Evolutionary conservation across 2,888 invertebrate species (phyloP).

Genomic region (Noctua pronuba): DNA sequence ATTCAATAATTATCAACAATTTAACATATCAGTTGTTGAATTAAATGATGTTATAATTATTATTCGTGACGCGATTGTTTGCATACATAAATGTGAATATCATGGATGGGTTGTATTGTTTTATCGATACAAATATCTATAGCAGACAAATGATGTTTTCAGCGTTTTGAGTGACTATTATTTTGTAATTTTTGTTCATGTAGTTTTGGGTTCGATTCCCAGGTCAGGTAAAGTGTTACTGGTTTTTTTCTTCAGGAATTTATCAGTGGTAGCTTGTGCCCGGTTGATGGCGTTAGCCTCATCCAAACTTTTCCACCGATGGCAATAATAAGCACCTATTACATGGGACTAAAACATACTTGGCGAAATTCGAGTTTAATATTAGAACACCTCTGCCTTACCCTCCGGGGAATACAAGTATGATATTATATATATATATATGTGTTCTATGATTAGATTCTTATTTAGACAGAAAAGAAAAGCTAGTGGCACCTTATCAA

Average conservation of each 20-base stretch:
- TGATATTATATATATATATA: too few relatives aligned
- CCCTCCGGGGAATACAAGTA: neutral
- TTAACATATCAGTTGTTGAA: slow-evolving; percentile 8
- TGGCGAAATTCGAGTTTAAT: neutral
- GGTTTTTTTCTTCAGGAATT: neutral
- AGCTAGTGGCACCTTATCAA: neutral
- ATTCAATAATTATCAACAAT: neutral
- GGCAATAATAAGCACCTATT: neutral
- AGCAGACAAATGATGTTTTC: neutral
- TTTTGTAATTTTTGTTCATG: neutral
- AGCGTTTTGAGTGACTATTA: neutral
- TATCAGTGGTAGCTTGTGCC: neutral
- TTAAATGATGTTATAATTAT: slow-evolving; percentile 15
- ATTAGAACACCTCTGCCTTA: neutral
- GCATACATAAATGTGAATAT: slow-evolving; percentile 7
- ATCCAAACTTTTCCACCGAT: neutral
- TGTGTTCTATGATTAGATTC: neutral
- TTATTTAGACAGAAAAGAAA: neutral
- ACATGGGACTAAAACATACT: neutral
- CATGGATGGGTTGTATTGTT: neutral
- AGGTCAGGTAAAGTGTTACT: neutral
- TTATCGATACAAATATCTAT: neutral
- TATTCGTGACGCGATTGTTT: neutral
- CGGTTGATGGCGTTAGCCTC: neutral
- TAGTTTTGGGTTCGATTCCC: neutral